Evolutionary conservation across 1,140 invertebrate species (phyloP), one percentile per base, ranked within the genome.

Genomic region (Octopus sinensis): DNA sequence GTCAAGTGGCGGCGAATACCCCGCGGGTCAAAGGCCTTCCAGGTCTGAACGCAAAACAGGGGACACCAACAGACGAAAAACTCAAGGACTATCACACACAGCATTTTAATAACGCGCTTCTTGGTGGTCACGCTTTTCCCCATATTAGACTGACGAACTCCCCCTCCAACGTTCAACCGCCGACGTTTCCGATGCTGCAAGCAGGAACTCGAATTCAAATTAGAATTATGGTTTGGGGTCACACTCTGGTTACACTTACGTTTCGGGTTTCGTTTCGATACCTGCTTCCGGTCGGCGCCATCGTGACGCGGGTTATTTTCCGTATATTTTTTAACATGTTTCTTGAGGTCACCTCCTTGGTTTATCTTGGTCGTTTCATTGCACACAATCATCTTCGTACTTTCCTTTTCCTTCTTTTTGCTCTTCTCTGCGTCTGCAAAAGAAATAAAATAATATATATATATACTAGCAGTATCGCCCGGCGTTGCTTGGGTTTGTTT

Each of bases 21-120:
- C 6, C 93, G 91, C 4, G 54, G 10, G 76, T 88, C 85, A 88
- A 96, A 95, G 17, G 95, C 91, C 83, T 94, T 94, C 84, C 93
- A 92, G 6, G 96, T 96, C 90, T 96, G 96, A 68, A 97, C 92
- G 52, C 96, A 93, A 86, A 96, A 96, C 0, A 97, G 89, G 0
- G 96, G 96, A 0, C 96, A 95, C 96, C 96, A 98, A 89, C 96
- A 98, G 5, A 97, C 93, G 90, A 98, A 98, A 91, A 97, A 98
- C 87, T 97, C 96, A 51, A 96, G 90, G 7, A 97, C 96, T 1
- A 97, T 94, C 2, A 96, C 96, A 85, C 97, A 97, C 56, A 98
- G 92, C 96, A 98, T 97, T 85, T 95, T 93, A 68, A 98, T 96
- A 10, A 97, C 95, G 90, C 95, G 82, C 85, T 94, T 93, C 86